Conservation (phyloP, 2,113 vertebrate species). For the Anhinga rufa region DNA sequence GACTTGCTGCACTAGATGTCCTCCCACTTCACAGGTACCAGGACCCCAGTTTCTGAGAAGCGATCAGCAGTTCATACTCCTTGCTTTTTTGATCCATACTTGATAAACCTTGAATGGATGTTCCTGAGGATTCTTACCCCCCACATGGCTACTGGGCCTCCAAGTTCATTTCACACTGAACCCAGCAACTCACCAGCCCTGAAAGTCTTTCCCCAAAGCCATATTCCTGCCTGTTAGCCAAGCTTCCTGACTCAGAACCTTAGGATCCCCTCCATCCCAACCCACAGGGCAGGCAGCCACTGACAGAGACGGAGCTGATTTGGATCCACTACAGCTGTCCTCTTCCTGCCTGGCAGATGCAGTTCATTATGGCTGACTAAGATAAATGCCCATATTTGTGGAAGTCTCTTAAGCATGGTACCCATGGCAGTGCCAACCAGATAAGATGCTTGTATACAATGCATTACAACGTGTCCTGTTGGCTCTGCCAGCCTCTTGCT, state of each 20-base stretch:
- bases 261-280: background rate
- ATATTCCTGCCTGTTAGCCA: background rate
- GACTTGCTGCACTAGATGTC: background rate
- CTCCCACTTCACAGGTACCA: accelerated
- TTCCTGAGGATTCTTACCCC: background rate
- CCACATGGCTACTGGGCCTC: background rate
- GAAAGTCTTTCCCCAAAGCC: background rate
- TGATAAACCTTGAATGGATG: background rate
- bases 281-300: accelerated
- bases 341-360: background rate
- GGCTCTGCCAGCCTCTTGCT: background rate
- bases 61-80: accelerated
- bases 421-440: background rate
- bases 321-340: conserved; percentile 21
- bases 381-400: conserved; percentile 2
- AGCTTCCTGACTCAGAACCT: background rate
- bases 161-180: background rate
- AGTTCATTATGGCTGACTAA: conserved; percentile 21
- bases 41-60: background rate
- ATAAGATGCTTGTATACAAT: background rate
- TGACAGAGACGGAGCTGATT: background rate
- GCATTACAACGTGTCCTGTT: background rate
- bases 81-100: background rate
- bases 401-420: background rate
- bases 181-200: background rate